Conservation (phyloP, 2,797 vertebrate species). For the Mormyrus proboscirostris region DNA sequence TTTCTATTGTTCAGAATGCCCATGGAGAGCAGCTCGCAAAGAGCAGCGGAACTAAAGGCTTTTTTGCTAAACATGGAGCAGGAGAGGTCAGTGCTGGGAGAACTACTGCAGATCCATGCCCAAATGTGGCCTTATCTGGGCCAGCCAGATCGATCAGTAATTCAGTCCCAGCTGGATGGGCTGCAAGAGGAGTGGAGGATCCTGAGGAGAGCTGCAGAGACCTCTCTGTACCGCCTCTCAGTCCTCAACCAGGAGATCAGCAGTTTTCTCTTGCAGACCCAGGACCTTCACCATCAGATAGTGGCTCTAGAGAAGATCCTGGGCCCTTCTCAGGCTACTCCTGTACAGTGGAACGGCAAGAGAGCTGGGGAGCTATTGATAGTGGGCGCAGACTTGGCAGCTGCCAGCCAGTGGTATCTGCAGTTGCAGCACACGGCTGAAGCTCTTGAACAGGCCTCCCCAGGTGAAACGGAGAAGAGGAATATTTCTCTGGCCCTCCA, state of each 20-base stretch:
- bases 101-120: slow-evolving; percentile 56
- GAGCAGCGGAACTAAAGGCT: slow-evolving; percentile 60
- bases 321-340: slow-evolving; percentile 29
- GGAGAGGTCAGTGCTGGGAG: slow-evolving; percentile 60
- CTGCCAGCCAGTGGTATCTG: slow-evolving; percentile 56
- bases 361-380: slow-evolving; percentile 50
- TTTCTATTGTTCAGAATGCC: slow-evolving; percentile 57
- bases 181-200: slow-evolving; percentile 67
- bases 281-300: slow-evolving; percentile 54
- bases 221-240: slow-evolving; percentile 52
- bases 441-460: slow-evolving; percentile 57
- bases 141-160: slow-evolving; percentile 56
- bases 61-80: slow-evolving; percentile 60
- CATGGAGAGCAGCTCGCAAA: slow-evolving; percentile 56
- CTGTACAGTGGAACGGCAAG: slow-evolving; percentile 42
- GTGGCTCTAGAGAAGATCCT: slow-evolving; percentile 44
- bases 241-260: slow-evolving; percentile 52
- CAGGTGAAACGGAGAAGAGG: slow-evolving; percentile 59
- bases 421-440: slow-evolving; percentile 61
- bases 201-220: slow-evolving; percentile 60
- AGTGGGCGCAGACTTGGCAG: slow-evolving; percentile 62
- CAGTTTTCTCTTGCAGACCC: slow-evolving; percentile 47
- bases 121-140: slow-evolving; percentile 57
- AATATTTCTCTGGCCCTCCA: slow-evolving; percentile 60
- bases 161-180: slow-evolving; percentile 55